A percentile compares a stretch with the other conserved stretches of the same genome.
phyloP scores from a whole-genome alignment of 2,888 invertebrate genomes.

The Conistra vaccinii region DNA sequence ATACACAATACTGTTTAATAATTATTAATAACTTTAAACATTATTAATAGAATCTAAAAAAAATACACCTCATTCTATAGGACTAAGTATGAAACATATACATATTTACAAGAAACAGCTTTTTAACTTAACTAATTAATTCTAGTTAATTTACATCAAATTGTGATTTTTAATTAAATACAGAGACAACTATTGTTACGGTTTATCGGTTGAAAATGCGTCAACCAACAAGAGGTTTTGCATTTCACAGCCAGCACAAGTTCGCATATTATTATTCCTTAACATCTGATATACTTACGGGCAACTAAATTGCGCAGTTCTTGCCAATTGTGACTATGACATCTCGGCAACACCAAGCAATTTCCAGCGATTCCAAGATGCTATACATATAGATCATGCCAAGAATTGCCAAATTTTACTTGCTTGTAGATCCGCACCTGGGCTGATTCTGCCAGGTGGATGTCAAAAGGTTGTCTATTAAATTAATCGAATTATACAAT shows the following conservation, averaged over 20 bases:
- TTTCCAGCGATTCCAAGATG: neutral
- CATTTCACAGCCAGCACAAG: constrained; percentile 20
- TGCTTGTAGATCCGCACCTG: neutral
- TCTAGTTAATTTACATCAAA: constrained; percentile 3
- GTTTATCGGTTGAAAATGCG: neutral
- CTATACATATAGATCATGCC: no score
- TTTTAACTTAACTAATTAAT: neutral
- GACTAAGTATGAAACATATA: neutral
- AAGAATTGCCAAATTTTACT: neutral
- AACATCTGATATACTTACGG: neutral
- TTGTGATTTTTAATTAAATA: constrained; percentile 3
- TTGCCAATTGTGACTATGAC: neutral
- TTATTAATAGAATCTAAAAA: neutral
- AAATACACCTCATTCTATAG: constrained; percentile 3
- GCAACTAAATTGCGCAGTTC: neutral
- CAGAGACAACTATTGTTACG: neutral
- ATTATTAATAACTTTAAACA: constrained; percentile 9
- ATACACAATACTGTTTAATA: constrained; percentile 24
- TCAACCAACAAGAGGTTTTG: neutral
- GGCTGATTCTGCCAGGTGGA: neutral
- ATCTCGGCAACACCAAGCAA: neutral
- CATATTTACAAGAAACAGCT: neutral
- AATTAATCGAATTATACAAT: neutral
- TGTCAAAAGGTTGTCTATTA: neutral
- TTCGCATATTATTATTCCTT: neutral